Base-by-base conservation (phyloP, 2,888 invertebrate genomes). In the Theodoxus fluviatilis region DNA sequence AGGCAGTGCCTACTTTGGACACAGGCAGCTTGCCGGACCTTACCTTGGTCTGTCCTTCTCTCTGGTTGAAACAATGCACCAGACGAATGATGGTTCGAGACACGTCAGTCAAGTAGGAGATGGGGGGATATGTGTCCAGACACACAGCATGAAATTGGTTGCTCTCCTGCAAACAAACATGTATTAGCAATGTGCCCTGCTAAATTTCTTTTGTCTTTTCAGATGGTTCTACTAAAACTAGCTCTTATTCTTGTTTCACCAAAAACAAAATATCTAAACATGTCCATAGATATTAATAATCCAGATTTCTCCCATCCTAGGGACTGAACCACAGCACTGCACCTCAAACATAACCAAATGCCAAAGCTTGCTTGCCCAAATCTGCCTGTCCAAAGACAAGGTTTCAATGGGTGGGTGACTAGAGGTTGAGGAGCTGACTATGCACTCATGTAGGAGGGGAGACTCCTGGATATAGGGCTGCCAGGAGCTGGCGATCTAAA, bases 91-190 rank as follows among this genome's bases (percentile, higher is more conserved):
- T 92, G 33, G 90, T 89, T 85, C 93, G 92, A 0, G 98, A 98
- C 0, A 91, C 90, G 83, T 95, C 94, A 83, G 93, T 97, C 92
- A 98, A 91, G 85, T 99, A 99, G 18, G 92, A 90, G 85, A 94
- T 93, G 0, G 99, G 98, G 28, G 99, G 98, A 89, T 91, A 95
- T 0, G 98, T 94, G 85, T 98, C 98, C 73, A 95, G 88, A 81
- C 95, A 95, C 35, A 95, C 90, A 0, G 97, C 96, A 90, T 99
- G 99, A 82, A 99, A 93, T 85, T 97, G 95, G 90, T 99, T 98
- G 73, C 97, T 97, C 82, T 99, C 99, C 87, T 86, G 77, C 15
- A 75, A 79, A 71, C 22, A 31, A 63, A 1, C n/a, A n/a, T n/a
- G n/a, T n/a, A n/a, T n/a, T n/a, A n/a, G n/a, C n/a, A n/a, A n/a